Conservation (phyloP, 2,888 invertebrate species). For the Limnephilus rhombicus region DNA sequence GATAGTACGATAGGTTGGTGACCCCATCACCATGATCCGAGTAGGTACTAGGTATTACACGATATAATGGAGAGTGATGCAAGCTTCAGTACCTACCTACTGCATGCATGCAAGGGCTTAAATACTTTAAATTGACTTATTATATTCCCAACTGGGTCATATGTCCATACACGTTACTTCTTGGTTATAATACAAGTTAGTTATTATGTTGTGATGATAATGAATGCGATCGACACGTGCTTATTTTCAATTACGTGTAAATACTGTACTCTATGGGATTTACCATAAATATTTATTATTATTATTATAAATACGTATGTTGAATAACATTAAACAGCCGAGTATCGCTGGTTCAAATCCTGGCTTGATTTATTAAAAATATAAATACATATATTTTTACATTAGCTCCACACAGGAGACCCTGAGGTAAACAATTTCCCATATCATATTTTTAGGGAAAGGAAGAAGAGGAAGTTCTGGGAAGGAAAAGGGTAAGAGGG, state of each 20-base stretch:
- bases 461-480: no score
- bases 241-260: background rate
- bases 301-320: background rate
- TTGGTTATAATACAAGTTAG: background rate
- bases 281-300: background rate
- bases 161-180: conserved; percentile 3
- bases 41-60: background rate
- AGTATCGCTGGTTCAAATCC: no score
- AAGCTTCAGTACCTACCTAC: background rate
- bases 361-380: no score
- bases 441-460: no score
- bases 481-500: no score
- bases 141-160: conserved; percentile 36
- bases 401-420: no score
- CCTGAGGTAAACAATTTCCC: no score
- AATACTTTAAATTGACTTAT: conserved; percentile 30
- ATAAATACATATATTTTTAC: no score
- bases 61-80: conserved; percentile 48
- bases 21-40: background rate
- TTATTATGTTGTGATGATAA: background rate
- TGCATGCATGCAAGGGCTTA: conserved; percentile 29
- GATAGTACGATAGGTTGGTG: background rate
- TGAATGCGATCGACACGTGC: background rate
- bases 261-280: background rate
- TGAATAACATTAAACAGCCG: no score